A percentile compares a stretch with the other conserved stretches of the same genome.
Conservation (phyloP, 2,113 vertebrate species). For the Anoplopoma fimbria region DNA sequence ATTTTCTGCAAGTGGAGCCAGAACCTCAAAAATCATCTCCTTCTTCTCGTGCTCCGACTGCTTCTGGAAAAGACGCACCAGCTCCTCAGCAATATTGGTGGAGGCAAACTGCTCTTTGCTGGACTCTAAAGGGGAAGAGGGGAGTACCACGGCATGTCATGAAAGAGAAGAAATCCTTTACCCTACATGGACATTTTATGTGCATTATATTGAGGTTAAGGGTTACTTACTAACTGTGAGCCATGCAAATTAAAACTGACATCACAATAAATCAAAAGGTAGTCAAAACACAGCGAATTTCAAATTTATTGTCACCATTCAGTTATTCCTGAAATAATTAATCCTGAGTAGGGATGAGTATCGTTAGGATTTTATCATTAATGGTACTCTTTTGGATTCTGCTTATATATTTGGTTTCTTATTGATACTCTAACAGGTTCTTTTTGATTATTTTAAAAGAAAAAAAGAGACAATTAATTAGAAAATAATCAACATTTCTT, state of each 20-base stretch:
- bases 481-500: too few species aligned
- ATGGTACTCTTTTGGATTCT: too few species aligned
- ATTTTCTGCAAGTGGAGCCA: slow-evolving; percentile 97
- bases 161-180: neutral
- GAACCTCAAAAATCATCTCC: slow-evolving; percentile 98
- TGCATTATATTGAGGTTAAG: neutral
- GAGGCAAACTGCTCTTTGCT: slow-evolving; percentile 99
- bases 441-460: too few species aligned
- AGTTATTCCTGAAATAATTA: too few species aligned
- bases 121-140: slow-evolving; percentile 86
- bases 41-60: slow-evolving; percentile 97
- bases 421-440: too few species aligned
- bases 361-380: too few species aligned
- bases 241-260: too few species aligned
- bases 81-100: slow-evolving; percentile 94
- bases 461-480: too few species aligned
- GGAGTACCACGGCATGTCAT: neutral
- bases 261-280: too few species aligned
- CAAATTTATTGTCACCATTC: neutral
- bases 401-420: too few species aligned
- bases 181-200: neutral
- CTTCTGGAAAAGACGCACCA: slow-evolving; percentile 96
- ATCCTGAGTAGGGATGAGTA: too few species aligned
- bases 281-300: neutral
- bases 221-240: too few species aligned